A percentile compares a stretch with the other conserved stretches of the same genome.
Conservation (phyloP, 2,888 invertebrate species). For the Leucoma salicis region DNA sequence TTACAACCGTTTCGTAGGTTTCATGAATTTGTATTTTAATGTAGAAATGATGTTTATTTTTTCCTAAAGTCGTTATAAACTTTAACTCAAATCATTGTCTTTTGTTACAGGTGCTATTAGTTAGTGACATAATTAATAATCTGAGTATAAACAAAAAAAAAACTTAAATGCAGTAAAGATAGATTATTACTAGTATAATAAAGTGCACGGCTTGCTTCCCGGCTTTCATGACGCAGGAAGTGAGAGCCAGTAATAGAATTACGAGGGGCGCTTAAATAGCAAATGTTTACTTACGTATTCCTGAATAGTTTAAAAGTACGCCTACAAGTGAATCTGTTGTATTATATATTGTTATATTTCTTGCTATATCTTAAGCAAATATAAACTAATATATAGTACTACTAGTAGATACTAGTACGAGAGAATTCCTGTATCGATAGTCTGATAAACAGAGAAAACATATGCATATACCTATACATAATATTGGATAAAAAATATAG, state of each 20-base stretch:
- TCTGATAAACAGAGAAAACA: too few species aligned
- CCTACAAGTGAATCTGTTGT: too few species aligned
- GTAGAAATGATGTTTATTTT: slow-evolving; percentile 59
- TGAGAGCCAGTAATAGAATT: slow-evolving; percentile 15
- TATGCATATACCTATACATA: too few species aligned
- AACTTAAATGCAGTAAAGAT: slow-evolving; percentile 23
- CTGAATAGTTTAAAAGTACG: slow-evolving; percentile 1
- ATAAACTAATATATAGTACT: too few species aligned
- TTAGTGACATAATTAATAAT: slow-evolving; percentile 27
- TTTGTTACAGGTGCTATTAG: slow-evolving; percentile 20
- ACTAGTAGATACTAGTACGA: too few species aligned
- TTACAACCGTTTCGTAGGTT: slow-evolving; percentile 46
- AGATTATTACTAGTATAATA: slow-evolving; percentile 23
- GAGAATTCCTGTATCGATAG: too few species aligned
- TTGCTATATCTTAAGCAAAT: too few species aligned
- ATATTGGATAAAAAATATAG: too few species aligned
- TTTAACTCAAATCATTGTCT: slow-evolving; percentile 32
- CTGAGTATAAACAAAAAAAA: slow-evolving; percentile 21
- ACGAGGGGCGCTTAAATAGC: slow-evolving; percentile 7
- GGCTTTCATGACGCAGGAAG: slow-evolving; percentile 12
- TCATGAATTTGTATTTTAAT: slow-evolving; percentile 59
- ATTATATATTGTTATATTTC: too few species aligned
- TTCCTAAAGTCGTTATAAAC: slow-evolving; percentile 39
- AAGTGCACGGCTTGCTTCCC: slow-evolving; percentile 13
- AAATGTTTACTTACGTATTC: slow-evolving; percentile 9